phyloP scores from a whole-genome alignment of 2,113 vertebrate genomes.

The Oreochromis aureus region DNA sequence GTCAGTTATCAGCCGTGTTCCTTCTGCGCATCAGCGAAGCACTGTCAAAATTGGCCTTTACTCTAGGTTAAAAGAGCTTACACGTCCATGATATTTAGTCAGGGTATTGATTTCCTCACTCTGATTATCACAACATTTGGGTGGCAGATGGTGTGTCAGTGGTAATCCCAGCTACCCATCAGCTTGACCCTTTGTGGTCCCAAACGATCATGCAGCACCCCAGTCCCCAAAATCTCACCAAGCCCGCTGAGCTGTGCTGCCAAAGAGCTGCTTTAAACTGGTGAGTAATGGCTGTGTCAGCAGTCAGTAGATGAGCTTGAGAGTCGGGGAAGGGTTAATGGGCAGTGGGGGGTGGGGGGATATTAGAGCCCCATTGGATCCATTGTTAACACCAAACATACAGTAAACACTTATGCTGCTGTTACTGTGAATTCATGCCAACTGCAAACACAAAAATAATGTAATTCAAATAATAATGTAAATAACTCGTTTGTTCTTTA shows the following conservation, averaged over 20 bases:
- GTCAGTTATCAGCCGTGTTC: neutral
- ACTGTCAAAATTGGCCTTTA: neutral
- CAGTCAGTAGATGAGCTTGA: slow-evolving; percentile 60
- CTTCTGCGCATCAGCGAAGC: neutral
- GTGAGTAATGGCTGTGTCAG: slow-evolving; percentile 62
- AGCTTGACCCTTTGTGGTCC: slow-evolving; percentile 44
- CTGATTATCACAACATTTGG: slow-evolving; percentile 39
- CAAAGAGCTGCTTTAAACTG: slow-evolving; percentile 51
- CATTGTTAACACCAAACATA: neutral
- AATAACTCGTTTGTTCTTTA: neutral
- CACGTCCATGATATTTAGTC: slow-evolving; percentile 52
- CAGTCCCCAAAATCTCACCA: slow-evolving; percentile 6
- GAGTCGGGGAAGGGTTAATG: neutral
- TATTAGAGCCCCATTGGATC: slow-evolving; percentile 18
- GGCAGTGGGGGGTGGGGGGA: neutral
- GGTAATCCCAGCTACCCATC: slow-evolving; percentile 61
- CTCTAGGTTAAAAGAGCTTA: slow-evolving; percentile 21
- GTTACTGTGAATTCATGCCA: neutral
- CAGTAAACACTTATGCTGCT: slow-evolving; percentile 1
- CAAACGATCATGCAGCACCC: neutral
- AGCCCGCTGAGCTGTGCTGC: slow-evolving; percentile 19
- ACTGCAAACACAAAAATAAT: neutral
- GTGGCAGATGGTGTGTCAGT: slow-evolving; percentile 58
- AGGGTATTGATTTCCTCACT: slow-evolving; percentile 64
- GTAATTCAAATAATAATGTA: neutral